A percentile compares a stretch with the other conserved stretches of the same genome.
phyloP scores from a whole-genome alignment of 2,113 vertebrate species.

The Dinomys branickii region DNA sequence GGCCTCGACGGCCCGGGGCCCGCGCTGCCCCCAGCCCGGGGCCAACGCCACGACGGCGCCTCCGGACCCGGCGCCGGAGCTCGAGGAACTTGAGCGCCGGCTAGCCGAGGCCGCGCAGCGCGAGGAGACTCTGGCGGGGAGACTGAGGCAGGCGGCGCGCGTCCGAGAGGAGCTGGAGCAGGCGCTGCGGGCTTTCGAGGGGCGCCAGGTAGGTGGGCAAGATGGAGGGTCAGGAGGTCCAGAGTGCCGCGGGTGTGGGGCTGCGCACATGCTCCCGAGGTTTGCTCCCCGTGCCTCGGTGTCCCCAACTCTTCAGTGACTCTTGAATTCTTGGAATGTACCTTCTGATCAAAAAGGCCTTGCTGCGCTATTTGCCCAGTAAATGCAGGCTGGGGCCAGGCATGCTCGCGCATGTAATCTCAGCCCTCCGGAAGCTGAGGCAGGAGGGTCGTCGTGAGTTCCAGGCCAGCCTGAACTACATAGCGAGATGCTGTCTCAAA shows the following conservation, averaged over 20 bases:
- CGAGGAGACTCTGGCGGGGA: neutral
- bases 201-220: conserved; percentile 60
- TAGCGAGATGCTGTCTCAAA: neutral
- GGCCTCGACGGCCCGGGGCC: neutral
- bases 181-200: conserved; percentile 39
- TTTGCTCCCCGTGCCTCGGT: neutral
- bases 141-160: neutral
- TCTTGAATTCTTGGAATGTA: neutral
- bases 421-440: neutral
- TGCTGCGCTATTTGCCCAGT: neutral
- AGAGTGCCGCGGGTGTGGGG: too few relatives aligned
- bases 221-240: neutral
- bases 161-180: conserved; percentile 6
- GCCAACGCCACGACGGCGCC: conserved; percentile 35
- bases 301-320: neutral
- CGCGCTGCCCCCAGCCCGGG: conserved; percentile 4
- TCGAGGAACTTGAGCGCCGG: conserved; percentile 45
- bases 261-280: neutral
- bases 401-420: neutral
- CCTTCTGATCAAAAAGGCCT: neutral
- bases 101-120: conserved; percentile 39
- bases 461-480: neutral
- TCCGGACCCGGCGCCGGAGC: neutral
- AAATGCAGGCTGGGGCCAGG: neutral
- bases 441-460: neutral